Evolutionary conservation across 1,140 invertebrate species (phyloP).

Genomic region (Venustaconcha ellipsiformis): DNA sequence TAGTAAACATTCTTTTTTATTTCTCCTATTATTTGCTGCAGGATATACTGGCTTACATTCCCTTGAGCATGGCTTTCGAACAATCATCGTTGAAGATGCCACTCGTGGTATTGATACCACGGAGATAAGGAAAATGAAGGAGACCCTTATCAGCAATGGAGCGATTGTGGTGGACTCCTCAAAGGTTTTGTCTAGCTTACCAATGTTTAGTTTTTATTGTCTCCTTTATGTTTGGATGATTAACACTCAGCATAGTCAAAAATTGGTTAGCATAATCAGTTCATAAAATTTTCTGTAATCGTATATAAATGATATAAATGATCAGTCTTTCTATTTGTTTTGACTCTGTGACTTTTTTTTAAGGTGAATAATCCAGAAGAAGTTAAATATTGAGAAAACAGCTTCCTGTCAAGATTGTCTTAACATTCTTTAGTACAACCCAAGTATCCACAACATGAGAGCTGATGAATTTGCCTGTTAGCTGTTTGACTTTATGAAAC

Average conservation of each 20-base stretch:
- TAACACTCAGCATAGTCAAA: slow-evolving; percentile 7
- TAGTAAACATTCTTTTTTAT: neutral
- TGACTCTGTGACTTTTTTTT: too few species aligned
- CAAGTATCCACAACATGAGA: too few species aligned
- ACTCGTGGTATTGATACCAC: slow-evolving; percentile 83
- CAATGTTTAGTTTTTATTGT: neutral
- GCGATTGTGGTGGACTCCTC: slow-evolving; percentile 47
- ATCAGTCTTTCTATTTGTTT: too few species aligned
- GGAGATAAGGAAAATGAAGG: slow-evolving; percentile 48
- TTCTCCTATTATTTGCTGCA: slow-evolving; percentile 60
- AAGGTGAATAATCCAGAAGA: too few species aligned
- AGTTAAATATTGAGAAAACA: too few species aligned
- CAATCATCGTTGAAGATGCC: slow-evolving; percentile 91
- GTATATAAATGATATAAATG: too few species aligned
- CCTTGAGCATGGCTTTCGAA: slow-evolving; percentile 88
- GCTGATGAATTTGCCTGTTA: too few species aligned
- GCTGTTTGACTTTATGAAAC: too few species aligned
- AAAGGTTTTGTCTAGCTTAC: slow-evolving; percentile 32
- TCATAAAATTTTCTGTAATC: too few species aligned
- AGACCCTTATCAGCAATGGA: slow-evolving; percentile 43
- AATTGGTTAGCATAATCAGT: too few species aligned
- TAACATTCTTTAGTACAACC: too few species aligned
- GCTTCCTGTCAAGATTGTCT: too few species aligned
- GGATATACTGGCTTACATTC: slow-evolving; percentile 89
- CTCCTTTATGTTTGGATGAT: neutral